Conservation (phyloP, 1,140 invertebrate species). For the Trissolcus basalis region DNA sequence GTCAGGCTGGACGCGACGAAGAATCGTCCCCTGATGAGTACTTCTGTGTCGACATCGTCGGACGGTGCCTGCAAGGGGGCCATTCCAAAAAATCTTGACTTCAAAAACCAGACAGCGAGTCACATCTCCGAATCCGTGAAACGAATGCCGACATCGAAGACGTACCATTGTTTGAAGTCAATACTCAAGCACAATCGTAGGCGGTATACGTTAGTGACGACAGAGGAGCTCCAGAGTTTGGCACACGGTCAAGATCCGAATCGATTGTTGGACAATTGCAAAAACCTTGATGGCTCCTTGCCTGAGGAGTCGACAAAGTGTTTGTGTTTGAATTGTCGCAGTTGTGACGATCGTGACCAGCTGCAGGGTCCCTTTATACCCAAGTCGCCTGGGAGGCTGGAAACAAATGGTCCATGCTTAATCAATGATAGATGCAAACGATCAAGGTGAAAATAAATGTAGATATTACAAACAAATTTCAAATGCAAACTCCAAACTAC, state of each 20-base stretch:
- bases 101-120: conserved; percentile 60
- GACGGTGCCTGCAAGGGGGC: conserved; percentile 47
- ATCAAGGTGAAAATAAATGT: conserved; percentile 23
- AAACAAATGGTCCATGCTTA: conserved; percentile 11
- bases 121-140: conserved; percentile 61
- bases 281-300: conserved; percentile 47
- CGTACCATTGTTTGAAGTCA: conserved; percentile 71
- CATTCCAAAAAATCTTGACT: conserved; percentile 60
- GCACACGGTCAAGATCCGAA: conserved; percentile 40
- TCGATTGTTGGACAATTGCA: conserved; percentile 43
- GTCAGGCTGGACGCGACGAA: conserved; percentile 11
- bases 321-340: conserved; percentile 46
- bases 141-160: conserved; percentile 64
- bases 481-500: background rate
- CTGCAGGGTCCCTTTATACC: no score
- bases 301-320: conserved; percentile 44
- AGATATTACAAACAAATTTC: background rate
- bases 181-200: conserved; percentile 70
- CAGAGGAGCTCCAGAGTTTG: conserved; percentile 66
- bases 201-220: conserved; percentile 70
- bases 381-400: no score
- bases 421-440: conserved; percentile 33
- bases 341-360: conserved; percentile 14
- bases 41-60: no score
- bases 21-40: no score